Base-by-base conservation (phyloP, 2,797 vertebrate genomes). In the Sparidentex hasta region DNA sequence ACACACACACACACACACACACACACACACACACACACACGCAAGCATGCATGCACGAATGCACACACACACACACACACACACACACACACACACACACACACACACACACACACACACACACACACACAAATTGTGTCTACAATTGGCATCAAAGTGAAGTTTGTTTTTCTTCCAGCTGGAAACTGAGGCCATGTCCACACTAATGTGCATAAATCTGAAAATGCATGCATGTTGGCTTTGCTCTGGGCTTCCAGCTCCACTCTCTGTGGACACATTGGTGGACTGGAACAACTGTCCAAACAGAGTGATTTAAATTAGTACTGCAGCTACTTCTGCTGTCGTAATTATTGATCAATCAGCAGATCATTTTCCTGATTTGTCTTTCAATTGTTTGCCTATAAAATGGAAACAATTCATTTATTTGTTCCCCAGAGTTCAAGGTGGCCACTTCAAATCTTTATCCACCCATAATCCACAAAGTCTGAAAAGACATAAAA, bases 131-230 rank as follows among this genome's bases (percentile, higher is more conserved):
- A 65, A 23, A 64, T 4, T 2, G 3, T 66, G 72, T 84, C 75
- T 73, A 57, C 43, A 80, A 74, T n/a, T 52, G 84, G 78, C 81
- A 83, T 83, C 80, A 74, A 81, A 80, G 65, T 69, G 76, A 74
- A 80, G 68, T 90, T 88, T 78, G 64, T 74, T 75, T 79, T 76
- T 74, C 57, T 80, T 83, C 56, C 71, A 68, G 82, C 71, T 78
- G 41, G 74, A 88, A 85, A 77, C 48, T 25, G 77, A 88, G 73
- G 69, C 66, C 77, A 52, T 59, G 83, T 77, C 76, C 69, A 67
- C 25, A 58, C 48, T 81, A 71, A 80, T 81, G 78, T 73, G 71
- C 25, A 61, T 75, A 44, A 78, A 79, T 84, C 27, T 75, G 58
- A 79, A 80, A 71, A 78, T 23, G 38, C 67, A 68, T 74, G 16